These are phyloP conservation scores for Channa argus DNA, from an alignment of 2,113 vertebrate species.

Conservation along the genomic window DNA sequence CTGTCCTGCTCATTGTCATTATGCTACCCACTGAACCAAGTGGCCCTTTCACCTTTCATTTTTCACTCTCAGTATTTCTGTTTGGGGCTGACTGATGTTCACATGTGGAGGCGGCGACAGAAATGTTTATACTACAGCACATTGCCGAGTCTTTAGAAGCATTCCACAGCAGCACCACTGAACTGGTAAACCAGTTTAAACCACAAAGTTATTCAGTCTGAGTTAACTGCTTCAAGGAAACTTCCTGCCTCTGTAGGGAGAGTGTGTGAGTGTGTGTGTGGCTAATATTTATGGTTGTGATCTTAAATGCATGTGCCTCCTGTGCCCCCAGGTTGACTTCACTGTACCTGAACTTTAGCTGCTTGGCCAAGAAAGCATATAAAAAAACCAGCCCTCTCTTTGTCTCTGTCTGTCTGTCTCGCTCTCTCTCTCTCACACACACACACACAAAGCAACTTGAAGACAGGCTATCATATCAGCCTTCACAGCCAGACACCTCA, in stretches of 20 bases:
- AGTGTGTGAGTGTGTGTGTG: constrained; percentile 13
- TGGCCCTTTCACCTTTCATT: constrained; percentile 68
- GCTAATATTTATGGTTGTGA: constrained; percentile 25
- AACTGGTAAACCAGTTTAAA: constrained; percentile 70
- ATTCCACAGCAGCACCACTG: constrained; percentile 59
- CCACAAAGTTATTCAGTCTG: constrained; percentile 60
- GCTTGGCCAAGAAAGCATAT: constrained; percentile 69
- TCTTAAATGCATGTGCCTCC: constrained; percentile 63
- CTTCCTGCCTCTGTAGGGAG: constrained; percentile 23
- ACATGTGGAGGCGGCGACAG: constrained; percentile 56
- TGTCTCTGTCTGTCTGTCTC: not conserved
- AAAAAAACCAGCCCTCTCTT: constrained; percentile 56
- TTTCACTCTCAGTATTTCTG: constrained; percentile 49
- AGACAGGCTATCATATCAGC: constrained; percentile 67
- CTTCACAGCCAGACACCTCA: constrained; percentile 63
- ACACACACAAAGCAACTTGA: constrained; percentile 32
- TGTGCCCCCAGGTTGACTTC: constrained; percentile 77
- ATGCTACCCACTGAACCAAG: constrained; percentile 58
- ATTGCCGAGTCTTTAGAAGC: constrained; percentile 46
- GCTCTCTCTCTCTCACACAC: not conserved
- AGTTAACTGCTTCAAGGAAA: constrained; percentile 53
- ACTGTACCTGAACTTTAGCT: constrained; percentile 76
- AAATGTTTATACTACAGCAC: constrained; percentile 66
- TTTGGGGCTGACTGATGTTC: constrained; percentile 54
- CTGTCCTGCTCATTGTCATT: constrained; percentile 67